Base-by-base conservation (phyloP, 2,797 vertebrate genomes). In the Spea hammondii region DNA sequence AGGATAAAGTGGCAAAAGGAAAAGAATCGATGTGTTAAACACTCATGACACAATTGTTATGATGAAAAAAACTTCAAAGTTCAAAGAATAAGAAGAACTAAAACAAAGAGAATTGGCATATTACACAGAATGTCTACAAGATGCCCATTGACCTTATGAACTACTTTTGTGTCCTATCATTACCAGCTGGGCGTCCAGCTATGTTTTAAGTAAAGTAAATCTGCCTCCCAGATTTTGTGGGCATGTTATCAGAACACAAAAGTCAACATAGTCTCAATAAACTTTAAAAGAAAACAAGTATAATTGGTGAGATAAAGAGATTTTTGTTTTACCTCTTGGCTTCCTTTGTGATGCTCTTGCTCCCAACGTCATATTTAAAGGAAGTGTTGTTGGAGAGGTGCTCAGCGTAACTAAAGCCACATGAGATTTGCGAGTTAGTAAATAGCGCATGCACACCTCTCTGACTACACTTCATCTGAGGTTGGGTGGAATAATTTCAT, bases 31-130 rank as follows among this genome's bases (percentile, higher is more conserved):
- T 32, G 12, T 70, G 66, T 6, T 75, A 79, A 74, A 81, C 49
- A 8, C 55, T 74, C 79, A 79, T 9, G 53, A 77, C 60, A 65
- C 82, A 85, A 65, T 14, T 79, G 76, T 80, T 57, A 60, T 64
- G 80, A 75, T 80, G 46, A 45, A 51, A 79, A 74, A 59, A 44
- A 74, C 59, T 62, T 62, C 32, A 68, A 51, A 45, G 7, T 62
- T 62, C 32, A 68, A 51, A 45, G 7, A 9, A 76, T 66, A 55
- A 55, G 51, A 14, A 70, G 1, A 5, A 70, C 17, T 32, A 17
- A 70, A 8, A 70, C 48, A 32, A 64, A 64, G 5, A 10, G 2
- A 32, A 32, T 32, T 32, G 32, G 32, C 32, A 3, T 45, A 5
- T n/a, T 50, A 6, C 48, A 69, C n/a, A 51, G 9, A 62, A 62